These are phyloP conservation scores for Globia sparganii DNA, from an alignment of 2,888 invertebrate species.

Conservation along the genomic window DNA sequence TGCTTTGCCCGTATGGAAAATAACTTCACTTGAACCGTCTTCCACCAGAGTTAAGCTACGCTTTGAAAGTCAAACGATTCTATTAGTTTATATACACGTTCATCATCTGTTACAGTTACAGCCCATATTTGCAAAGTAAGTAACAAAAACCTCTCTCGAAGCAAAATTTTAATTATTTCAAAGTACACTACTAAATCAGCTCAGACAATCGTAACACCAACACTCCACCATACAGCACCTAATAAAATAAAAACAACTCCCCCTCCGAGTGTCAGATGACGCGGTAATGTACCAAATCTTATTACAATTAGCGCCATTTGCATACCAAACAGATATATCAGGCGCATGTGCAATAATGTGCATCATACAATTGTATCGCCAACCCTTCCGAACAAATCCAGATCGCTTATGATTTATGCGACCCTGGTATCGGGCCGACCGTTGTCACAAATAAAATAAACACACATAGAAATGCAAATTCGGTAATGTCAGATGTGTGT, in stretches of 20 bases:
- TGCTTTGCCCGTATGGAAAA: not conserved
- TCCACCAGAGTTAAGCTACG: not conserved
- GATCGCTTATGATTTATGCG: conserved; percentile 87
- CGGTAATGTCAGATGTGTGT: conserved; percentile 67
- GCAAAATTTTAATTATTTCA: conserved; percentile 4
- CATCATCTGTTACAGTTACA: not conserved
- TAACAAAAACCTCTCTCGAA: not conserved
- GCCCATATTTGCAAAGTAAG: not conserved
- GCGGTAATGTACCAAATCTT: conserved; percentile 79
- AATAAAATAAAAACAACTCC: conserved; percentile 68
- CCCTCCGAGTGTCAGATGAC: conserved; percentile 68
- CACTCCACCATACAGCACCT: conserved; percentile 60
- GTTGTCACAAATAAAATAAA: conserved; percentile 78
- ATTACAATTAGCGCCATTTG: conserved; percentile 88
- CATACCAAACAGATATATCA: conserved; percentile 86
- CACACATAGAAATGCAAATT: conserved; percentile 84
- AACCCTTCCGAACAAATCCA: conserved; percentile 82
- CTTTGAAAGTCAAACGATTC: not conserved
- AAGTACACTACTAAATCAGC: conserved; percentile 32
- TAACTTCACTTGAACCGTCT: not conserved
- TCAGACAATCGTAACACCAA: conserved; percentile 47
- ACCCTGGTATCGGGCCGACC: conserved; percentile 77
- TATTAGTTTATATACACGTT: not conserved
- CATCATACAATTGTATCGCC: conserved; percentile 69
- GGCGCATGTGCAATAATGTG: conserved; percentile 79